Evolutionary conservation across 1,140 invertebrate species (phyloP), one percentile per base, ranked within the genome.

Genomic region (Drosophila mauritiana): DNA sequence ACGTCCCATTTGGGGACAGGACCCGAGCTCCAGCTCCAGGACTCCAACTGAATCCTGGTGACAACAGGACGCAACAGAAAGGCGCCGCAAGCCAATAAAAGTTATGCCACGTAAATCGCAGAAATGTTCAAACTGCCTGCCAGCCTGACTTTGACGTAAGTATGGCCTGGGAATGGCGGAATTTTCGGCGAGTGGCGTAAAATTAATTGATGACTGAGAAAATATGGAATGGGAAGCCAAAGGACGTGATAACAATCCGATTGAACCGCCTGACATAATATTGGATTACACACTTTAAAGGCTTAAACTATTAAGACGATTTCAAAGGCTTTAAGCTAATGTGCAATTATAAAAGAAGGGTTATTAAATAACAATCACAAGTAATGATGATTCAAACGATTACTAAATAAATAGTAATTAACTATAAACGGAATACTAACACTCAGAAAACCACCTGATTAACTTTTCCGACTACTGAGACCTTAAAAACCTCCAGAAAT

Each of bases 81-180:
- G 81, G 81, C 81, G 77, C 81, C 81, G 79, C 81, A 80, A 77
- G 81, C 77, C 81, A 80, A 84, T 84, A 80, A 85, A 85, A 84
- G 78, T 78, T 84, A 51, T 56, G 68, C 81, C 59, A 78, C 65
- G 61, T 58, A 73, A 85, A 84, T 85, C 59, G 59, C 73, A 77
- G 56, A 78, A 81, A 73, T 55, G 68, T 63, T 40, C 73, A 56
- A 74, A 81, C 56, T 69, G 75, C 69, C 62, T 55, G 45, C 58
- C 37, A 36, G 59, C 61, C 70, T 64, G 73, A 68, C 62, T 80
- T 80, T 85, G 81, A 63, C 68, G 49, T 77, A 81, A 84, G 65
- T 84, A 80, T 80, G 73, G 58, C 57, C 40, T 25, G 17, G 42
- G 13, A 59, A 55, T 46, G 69, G 61, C n/a, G 51, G 40, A 80